Conservation (phyloP, 2,797 vertebrate genomes). For the Avahi laniger region DNA sequence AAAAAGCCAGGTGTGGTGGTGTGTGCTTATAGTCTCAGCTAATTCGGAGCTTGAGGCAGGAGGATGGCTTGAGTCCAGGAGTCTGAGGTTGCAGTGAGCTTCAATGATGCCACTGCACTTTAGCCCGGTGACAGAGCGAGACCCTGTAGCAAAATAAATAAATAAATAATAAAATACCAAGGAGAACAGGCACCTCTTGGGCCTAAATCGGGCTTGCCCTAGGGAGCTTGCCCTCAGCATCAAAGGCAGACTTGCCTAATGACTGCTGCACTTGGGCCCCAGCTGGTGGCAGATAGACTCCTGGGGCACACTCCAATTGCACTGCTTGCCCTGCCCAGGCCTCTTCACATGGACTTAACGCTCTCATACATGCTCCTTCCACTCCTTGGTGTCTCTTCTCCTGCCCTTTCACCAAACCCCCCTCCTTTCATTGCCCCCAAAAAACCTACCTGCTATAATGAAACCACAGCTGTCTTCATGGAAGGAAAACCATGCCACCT, state of each 20-base stretch:
- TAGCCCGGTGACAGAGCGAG: no score
- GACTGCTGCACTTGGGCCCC: fast-evolving
- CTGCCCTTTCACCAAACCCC: background rate
- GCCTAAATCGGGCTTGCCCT: background rate
- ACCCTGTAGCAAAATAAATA: no score
- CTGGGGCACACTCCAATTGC: background rate
- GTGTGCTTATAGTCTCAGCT: no score
- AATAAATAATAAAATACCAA: background rate
- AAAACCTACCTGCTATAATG: background rate
- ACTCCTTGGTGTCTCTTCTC: background rate
- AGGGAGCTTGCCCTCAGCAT: background rate
- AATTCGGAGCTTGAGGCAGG: no score
- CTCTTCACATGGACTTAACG: background rate
- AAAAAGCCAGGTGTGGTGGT: no score
- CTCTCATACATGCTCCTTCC: background rate
- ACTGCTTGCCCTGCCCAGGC: background rate
- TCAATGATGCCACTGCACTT: no score
- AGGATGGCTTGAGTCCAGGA: no score
- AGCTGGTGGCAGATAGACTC: background rate
- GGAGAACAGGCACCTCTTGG: background rate
- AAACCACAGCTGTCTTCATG: background rate
- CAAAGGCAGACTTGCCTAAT: background rate
- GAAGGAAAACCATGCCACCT: background rate
- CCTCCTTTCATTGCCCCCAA: background rate
- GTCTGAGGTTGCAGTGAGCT: no score